Evolutionary conservation across 2,888 invertebrate genomes (phyloP).

Genomic region (Theretra japonica): DNA sequence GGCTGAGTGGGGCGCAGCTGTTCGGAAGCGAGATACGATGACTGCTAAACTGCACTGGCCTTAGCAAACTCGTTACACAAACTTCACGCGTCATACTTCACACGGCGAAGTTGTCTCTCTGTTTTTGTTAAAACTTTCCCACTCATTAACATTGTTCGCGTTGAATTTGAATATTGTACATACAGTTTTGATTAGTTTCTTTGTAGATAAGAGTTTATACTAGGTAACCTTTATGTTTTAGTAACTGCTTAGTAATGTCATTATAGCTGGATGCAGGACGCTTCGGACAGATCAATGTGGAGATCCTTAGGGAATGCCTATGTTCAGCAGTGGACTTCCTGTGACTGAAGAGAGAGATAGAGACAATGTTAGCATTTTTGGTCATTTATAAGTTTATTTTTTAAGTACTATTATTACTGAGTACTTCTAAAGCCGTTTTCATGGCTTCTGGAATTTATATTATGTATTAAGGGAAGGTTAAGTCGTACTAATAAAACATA

Average conservation of each 20-base stretch:
- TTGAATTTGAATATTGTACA: not conserved
- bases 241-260: not conserved
- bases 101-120: constrained; percentile 43
- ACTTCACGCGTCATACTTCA: constrained; percentile 35
- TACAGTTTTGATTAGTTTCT: not conserved
- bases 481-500: no score
- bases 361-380: no score
- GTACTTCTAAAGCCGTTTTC: no score
- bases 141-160: constrained; percentile 14
- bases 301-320: no score
- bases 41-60: constrained; percentile 48
- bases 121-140: constrained; percentile 43
- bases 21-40: constrained; percentile 62
- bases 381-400: no score
- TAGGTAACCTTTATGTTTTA: not conserved
- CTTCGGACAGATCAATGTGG: no score
- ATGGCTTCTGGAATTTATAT: no score
- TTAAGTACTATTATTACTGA: no score
- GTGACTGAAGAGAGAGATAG: no score
- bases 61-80: constrained; percentile 52
- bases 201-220: not conserved
- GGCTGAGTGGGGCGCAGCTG: constrained; percentile 56
- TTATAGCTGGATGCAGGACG: no score
- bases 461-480: no score
- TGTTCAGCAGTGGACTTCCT: no score